phyloP scores from a whole-genome alignment of 2,888 invertebrate genomes.

The Cephus sareptanus region DNA sequence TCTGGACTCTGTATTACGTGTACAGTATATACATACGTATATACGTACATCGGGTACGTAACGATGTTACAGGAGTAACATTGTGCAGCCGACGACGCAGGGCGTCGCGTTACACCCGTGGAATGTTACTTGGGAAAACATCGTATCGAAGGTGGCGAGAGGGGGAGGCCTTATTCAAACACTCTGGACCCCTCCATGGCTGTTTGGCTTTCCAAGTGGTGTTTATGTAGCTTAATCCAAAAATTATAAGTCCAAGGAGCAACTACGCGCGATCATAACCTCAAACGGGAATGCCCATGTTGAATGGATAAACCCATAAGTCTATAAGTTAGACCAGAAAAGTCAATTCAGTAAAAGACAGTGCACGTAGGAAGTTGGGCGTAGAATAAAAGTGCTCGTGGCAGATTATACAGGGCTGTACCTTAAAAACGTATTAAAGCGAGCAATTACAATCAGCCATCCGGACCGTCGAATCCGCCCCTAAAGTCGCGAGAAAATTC shows the following conservation, averaged over 20 bases:
- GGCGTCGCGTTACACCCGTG: conserved; percentile 34
- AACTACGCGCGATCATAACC: background rate
- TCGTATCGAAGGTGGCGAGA: conserved; percentile 19
- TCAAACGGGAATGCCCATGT: background rate
- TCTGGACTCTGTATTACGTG: background rate
- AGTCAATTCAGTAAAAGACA: background rate
- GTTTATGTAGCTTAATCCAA: conserved; percentile 54
- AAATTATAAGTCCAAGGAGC: conserved; percentile 43
- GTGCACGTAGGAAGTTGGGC: background rate
- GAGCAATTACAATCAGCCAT: background rate
- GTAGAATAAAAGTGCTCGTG: background rate
- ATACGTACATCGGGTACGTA: background rate
- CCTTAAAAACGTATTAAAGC: background rate
- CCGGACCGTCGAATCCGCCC: background rate
- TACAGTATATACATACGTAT: background rate
- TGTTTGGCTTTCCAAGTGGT: conserved; percentile 42
- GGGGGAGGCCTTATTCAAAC: conserved; percentile 33
- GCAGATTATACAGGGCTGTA: background rate
- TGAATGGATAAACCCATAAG: background rate
- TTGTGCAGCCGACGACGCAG: conserved; percentile 9
- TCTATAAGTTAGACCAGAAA: background rate
- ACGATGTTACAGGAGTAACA: background rate
- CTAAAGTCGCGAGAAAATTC: background rate
- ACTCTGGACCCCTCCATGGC: conserved; percentile 21
- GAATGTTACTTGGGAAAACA: conserved; percentile 51